These are phyloP conservation scores for Anomalospiza imberbis DNA, from an alignment of 2,797 vertebrate genomes.

Conservation along the genomic window DNA sequence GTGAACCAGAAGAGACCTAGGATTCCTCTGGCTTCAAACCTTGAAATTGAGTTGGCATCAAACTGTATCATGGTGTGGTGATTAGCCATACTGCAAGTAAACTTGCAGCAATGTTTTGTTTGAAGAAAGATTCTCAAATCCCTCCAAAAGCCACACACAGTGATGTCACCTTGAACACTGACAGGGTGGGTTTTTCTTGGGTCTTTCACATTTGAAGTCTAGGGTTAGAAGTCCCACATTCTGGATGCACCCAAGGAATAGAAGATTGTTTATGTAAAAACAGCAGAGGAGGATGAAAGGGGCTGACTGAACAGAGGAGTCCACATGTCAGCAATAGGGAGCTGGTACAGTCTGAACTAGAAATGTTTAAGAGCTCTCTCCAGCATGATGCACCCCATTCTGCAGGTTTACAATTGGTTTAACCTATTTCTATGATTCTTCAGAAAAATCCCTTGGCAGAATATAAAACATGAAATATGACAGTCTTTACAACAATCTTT, in stretches of 20 bases:
- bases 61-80: neutral
- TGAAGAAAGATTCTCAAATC: constrained; percentile 18
- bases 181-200: neutral
- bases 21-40: constrained; percentile 31
- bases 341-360: neutral
- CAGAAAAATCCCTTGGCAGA: neutral
- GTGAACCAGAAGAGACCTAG: constrained; percentile 53
- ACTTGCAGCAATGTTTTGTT: constrained; percentile 27
- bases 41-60: constrained; percentile 44
- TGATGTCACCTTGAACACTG: constrained; percentile 37
- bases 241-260: neutral
- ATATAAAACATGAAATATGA: neutral
- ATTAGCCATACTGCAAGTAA: constrained; percentile 17
- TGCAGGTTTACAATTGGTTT: neutral
- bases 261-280: neutral
- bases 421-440: neutral
- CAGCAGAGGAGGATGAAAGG: neutral
- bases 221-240: neutral
- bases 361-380: neutral
- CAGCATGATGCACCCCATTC: neutral
- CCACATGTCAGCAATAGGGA: neutral
- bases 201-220: constrained; percentile 1
- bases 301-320: neutral
- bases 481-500: neutral
- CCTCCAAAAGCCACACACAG: constrained; percentile 2